phyloP scores from a whole-genome alignment of 2,113 vertebrate genomes.

The Rynchops niger region DNA sequence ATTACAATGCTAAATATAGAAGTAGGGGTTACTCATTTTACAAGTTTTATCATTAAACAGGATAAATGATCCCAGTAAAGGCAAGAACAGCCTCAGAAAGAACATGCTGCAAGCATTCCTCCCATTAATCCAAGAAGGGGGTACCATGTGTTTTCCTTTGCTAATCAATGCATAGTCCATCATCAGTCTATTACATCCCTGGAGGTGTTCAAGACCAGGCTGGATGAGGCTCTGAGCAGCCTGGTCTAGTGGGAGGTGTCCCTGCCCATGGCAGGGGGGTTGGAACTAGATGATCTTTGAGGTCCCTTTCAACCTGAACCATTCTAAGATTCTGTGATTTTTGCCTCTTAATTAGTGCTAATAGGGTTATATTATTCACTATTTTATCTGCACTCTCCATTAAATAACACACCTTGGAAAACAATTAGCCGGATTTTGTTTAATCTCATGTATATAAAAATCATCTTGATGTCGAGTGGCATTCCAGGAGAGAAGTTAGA shows the following conservation, averaged over 20 bases:
- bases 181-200: neutral
- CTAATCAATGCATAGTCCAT: neutral
- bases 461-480: neutral
- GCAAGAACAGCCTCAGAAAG: neutral
- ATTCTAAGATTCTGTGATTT: neutral
- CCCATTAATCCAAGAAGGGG: neutral
- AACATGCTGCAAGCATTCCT: neutral
- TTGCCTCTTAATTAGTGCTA: slow-evolving; percentile 1
- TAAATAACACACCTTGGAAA: slow-evolving; percentile 37
- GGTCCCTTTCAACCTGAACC: too few species aligned
- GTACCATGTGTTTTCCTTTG: neutral
- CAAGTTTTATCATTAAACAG: neutral
- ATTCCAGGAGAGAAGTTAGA: neutral
- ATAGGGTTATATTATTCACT: slow-evolving; percentile 3
- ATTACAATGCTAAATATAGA: neutral
- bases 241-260: too few species aligned
- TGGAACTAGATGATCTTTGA: too few species aligned
- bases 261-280: too few species aligned
- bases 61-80: neutral
- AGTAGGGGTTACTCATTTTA: neutral
- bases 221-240: too few species aligned
- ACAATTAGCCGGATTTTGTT: slow-evolving; percentile 12
- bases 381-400: slow-evolving; percentile 4
- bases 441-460: slow-evolving; percentile 14
- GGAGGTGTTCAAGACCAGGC: too few species aligned